phyloP scores from a whole-genome alignment of 2,113 vertebrate species.

The Herpailurus yagouaroundi region DNA sequence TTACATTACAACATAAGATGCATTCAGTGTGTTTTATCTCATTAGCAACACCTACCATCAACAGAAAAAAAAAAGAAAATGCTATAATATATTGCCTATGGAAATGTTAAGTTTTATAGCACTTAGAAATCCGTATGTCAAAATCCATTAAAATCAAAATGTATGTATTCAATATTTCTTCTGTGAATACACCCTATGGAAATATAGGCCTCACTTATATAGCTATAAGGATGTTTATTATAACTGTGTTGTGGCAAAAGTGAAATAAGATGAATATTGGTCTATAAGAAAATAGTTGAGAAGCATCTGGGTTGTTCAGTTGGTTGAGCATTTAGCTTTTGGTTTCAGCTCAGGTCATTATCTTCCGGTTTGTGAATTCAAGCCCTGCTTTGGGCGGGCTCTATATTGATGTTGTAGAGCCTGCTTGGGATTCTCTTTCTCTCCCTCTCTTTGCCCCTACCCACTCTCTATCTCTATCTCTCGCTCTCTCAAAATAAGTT shows the following conservation, averaged over 20 bases:
- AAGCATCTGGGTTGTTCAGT: no score
- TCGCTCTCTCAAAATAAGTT: no score
- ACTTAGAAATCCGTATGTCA: background rate
- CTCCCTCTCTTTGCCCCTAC: no score
- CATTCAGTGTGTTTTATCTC: no score
- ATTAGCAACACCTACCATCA: background rate
- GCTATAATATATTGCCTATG: background rate
- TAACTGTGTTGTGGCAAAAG: background rate
- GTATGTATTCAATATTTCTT: background rate
- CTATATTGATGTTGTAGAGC: no score
- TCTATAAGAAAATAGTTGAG: background rate
- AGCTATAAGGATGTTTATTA: background rate
- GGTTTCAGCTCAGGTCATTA: no score
- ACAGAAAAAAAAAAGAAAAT: background rate
- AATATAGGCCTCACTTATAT: background rate
- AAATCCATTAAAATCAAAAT: conserved; percentile 13
- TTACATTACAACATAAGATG: background rate
- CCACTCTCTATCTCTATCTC: no score
- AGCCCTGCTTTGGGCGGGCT: no score
- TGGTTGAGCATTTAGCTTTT: no score
- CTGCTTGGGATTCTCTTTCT: no score
- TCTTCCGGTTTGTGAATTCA: no score
- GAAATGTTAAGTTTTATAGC: background rate
- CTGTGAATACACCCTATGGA: background rate
- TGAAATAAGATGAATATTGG: background rate